Evolutionary conservation across 2,113 vertebrate species (phyloP).

Genomic region (Apistogramma diplotaenia): DNA sequence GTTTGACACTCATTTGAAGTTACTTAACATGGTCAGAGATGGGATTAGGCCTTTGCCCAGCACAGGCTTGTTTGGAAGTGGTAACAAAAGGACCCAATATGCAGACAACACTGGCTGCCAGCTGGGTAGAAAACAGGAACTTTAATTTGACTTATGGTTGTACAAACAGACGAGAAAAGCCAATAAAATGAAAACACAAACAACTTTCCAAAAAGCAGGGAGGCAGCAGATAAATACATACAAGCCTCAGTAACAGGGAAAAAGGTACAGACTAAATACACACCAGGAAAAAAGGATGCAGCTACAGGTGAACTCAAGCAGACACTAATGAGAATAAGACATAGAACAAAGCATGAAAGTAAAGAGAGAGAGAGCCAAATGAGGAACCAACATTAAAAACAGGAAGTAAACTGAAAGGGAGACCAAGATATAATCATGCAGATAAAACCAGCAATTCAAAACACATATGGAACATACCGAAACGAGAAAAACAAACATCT

Average conservation of each 20-base stretch:
- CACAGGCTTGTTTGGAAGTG: background rate
- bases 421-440: background rate
- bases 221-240: background rate
- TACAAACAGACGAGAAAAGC: background rate
- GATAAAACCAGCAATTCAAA: background rate
- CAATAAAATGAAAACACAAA: background rate
- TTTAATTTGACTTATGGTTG: background rate
- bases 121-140: fast-evolving
- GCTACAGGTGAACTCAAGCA: background rate
- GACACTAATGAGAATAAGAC: background rate
- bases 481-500: no score
- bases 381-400: background rate
- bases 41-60: background rate
- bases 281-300: background rate
- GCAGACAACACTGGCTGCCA: background rate
- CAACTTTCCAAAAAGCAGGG: background rate
- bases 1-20: background rate
- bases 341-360: background rate
- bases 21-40: background rate
- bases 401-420: no score
- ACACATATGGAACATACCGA: background rate
- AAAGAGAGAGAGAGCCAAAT: background rate
- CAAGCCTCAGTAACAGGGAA: background rate
- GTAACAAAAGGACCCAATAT: fast-evolving
- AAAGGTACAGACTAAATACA: background rate